Conservation (phyloP, 2,888 invertebrate genomes). For the Synanthedon vespiformis region DNA sequence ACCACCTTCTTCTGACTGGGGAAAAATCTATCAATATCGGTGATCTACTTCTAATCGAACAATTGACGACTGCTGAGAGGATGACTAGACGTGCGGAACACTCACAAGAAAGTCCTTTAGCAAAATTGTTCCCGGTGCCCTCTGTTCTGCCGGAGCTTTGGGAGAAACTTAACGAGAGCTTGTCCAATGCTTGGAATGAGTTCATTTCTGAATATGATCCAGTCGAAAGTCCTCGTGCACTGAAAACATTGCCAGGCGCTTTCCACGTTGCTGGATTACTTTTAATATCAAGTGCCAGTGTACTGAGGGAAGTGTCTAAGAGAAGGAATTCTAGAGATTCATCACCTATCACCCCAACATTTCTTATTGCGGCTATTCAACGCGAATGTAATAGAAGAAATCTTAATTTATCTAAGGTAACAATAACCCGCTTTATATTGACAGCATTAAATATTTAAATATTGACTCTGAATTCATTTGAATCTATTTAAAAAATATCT, state of each 20-base stretch:
- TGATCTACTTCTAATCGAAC: slow-evolving; percentile 77
- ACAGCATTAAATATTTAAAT: background rate
- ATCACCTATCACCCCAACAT: slow-evolving; percentile 50
- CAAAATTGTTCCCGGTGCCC: slow-evolving; percentile 70
- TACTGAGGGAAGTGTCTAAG: slow-evolving; percentile 73
- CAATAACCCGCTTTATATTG: background rate
- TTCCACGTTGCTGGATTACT: slow-evolving; percentile 73
- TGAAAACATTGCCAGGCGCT: slow-evolving; percentile 71
- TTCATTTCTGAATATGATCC: slow-evolving; percentile 84
- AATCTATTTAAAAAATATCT: too few relatives aligned
- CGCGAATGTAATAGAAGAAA: slow-evolving; percentile 50
- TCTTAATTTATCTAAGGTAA: slow-evolving; percentile 50
- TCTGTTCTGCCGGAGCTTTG: slow-evolving; percentile 75
- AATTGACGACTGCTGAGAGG: slow-evolving; percentile 41
- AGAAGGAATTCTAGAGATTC: slow-evolving; percentile 28
- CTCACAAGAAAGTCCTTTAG: slow-evolving; percentile 52
- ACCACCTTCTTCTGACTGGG: slow-evolving; percentile 81
- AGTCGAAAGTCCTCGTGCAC: slow-evolving; percentile 75
- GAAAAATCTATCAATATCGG: slow-evolving; percentile 78
- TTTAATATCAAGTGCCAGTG: slow-evolving; percentile 75
- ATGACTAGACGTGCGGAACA: slow-evolving; percentile 29
- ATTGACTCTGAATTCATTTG: too few relatives aligned
- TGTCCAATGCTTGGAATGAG: slow-evolving; percentile 84
- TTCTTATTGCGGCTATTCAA: slow-evolving; percentile 49
- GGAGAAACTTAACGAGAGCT: slow-evolving; percentile 74